Percentiles rank a stretch among this genome's conserved stretches.
Evolutionary conservation across 2,113 vertebrate genomes (phyloP).

Genomic region (Syngnathoides biaculeatus): DNA sequence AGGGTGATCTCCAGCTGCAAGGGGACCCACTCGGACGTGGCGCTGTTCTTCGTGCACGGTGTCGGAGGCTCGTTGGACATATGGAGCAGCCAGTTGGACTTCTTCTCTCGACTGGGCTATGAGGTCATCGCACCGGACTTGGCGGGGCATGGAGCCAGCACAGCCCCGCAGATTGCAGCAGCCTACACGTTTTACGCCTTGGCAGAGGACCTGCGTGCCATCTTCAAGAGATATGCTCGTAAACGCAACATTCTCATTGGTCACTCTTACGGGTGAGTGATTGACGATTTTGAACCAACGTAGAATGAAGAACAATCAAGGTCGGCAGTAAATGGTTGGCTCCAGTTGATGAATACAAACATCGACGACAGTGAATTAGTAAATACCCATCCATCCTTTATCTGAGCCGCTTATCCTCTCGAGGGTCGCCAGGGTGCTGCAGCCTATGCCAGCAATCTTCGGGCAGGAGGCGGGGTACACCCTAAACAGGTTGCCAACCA

Average conservation of each 20-base stretch:
- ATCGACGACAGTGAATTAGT: too few species aligned
- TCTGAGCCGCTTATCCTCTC: too few species aligned
- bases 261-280: conserved; percentile 88
- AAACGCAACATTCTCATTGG: conserved; percentile 91
- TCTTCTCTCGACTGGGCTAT: conserved; percentile 89
- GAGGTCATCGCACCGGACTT: conserved; percentile 93
- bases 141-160: conserved; percentile 89
- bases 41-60: conserved; percentile 92
- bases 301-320: too few species aligned
- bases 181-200: conserved; percentile 95
- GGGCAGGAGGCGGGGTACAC: too few species aligned
- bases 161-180: conserved; percentile 84
- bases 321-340: too few species aligned
- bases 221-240: conserved; percentile 91
- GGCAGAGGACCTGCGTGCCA: conserved; percentile 87
- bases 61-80: conserved; percentile 94
- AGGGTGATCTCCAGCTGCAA: conserved; percentile 90
- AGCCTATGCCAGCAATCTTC: too few species aligned
- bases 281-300: conserved; percentile 1
- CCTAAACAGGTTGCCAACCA: too few species aligned
- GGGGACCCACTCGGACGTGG: conserved; percentile 84
- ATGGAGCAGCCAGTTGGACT: conserved; percentile 95
- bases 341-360: too few species aligned
- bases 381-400: too few species aligned
- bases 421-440: too few species aligned